These are phyloP conservation scores for Anaspis maculata DNA, from an alignment of 2,888 invertebrate species.

Conservation along the genomic window DNA sequence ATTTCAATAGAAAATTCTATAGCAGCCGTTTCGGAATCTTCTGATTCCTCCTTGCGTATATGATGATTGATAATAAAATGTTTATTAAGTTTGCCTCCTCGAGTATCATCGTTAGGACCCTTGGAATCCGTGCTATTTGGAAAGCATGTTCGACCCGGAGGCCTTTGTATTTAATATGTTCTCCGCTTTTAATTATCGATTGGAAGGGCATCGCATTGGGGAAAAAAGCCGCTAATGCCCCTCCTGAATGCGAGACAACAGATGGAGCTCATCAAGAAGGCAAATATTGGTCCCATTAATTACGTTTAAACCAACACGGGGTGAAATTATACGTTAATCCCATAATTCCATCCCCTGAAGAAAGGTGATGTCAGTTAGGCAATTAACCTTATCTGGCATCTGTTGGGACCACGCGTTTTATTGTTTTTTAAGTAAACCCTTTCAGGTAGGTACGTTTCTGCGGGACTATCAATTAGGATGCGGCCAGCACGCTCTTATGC, in stretches of 20 bases:
- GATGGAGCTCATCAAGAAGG: conserved; percentile 21
- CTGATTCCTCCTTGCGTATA: no score
- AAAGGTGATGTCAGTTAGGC: conserved; percentile 25
- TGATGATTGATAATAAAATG: no score
- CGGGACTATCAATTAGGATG: conserved; percentile 17
- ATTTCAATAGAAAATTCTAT: no score
- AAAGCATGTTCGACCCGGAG: no score
- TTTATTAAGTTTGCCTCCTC: no score
- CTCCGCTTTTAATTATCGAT: no score
- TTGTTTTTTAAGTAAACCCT: conserved; percentile 18
- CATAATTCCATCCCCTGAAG: conserved; percentile 20
- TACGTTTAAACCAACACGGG: conserved; percentile 19
- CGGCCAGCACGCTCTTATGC: conserved; percentile 4
- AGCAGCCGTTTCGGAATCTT: no score
- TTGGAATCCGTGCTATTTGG: no score
- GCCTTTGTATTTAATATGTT: no score
- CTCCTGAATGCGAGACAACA: conserved; percentile 15
- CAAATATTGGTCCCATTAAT: conserved; percentile 27
- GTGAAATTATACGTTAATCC: conserved; percentile 23
- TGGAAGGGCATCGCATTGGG: no score
- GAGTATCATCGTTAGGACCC: no score
- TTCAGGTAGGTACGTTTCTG: conserved; percentile 17
- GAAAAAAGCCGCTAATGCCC: no score
- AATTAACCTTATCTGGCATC: conserved; percentile 30
- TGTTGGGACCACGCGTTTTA: conserved; percentile 19